Base-by-base conservation (phyloP, 1,140 invertebrate genomes). In the Ectropis grisescens region DNA sequence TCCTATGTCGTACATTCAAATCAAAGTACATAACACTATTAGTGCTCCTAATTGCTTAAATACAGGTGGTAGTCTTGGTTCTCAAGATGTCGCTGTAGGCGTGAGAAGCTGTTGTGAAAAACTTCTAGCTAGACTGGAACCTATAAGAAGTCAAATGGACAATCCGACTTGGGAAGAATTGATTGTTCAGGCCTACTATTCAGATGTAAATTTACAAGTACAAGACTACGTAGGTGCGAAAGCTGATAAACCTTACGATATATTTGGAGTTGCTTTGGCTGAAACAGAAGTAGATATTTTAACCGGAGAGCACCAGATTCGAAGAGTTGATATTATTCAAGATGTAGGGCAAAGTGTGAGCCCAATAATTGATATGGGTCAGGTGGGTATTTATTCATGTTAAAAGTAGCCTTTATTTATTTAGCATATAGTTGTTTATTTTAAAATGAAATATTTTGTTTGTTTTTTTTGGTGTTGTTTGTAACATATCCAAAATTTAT, bases 291-390 rank as follows among this genome's bases (percentile, higher is more conserved):
- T 92, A 2, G 91, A 93, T 55, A 61, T 91, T n/a, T 67, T 93
- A 8, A 92, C 91, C 2, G 91, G 91, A 24, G 86, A 91, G 54
- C 82, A 84, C 41, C 49, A 87, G 38, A 68, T 91, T 7, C 69
- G 66, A 2, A 82, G 91, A 44, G 88, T 91, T 0, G 92, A 94
- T 74, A 58, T 94, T 29, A 45, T 91, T 8, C 89, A 93, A 75
- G 92, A 94, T 68, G 84, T 85, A n/a, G 92, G 92, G 0, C 75
- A 85, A 19, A 91, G 89, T 72, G 48, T 93, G 23, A 93, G 84
- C 68, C 92, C 91, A 0, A 71, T 86, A 44, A 79, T 94, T 19
- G 93, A 96, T 70, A 76, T 96, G 26, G 93, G 94, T 14, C 94
- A 97, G 76, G 68, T 87, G 41, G 60, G 19, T 22, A 9, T 5